A percentile compares a stretch with the other conserved stretches of the same genome.
Conservation (phyloP, 2,888 invertebrate species). For the Acrobasis consociella region DNA sequence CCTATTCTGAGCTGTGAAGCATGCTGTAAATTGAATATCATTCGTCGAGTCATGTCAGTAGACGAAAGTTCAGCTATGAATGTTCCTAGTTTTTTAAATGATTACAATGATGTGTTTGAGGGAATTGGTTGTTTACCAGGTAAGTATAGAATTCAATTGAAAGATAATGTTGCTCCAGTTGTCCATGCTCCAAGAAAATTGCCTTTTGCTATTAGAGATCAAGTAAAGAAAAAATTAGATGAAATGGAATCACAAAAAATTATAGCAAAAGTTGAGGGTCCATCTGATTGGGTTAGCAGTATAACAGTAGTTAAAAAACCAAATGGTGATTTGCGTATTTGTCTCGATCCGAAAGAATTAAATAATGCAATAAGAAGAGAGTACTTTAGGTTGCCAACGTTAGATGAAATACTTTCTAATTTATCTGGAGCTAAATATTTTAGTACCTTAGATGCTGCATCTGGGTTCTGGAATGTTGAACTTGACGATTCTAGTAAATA, state of each 20-base stretch:
- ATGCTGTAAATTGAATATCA: constrained; percentile 21
- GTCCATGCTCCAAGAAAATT: constrained; percentile 26
- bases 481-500: constrained; percentile 23
- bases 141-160: constrained; percentile 18
- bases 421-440: constrained; percentile 25
- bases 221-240: constrained; percentile 6
- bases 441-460: constrained; percentile 26
- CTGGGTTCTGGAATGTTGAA: constrained; percentile 25
- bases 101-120: background rate
- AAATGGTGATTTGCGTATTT: constrained; percentile 1
- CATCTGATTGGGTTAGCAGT: constrained; percentile 30
- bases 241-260: constrained; percentile 14
- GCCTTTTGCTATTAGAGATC: constrained; percentile 19
- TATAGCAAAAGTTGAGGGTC: constrained; percentile 31
- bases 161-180: constrained; percentile 17
- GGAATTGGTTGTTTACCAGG: background rate
- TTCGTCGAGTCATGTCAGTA: constrained; percentile 18
- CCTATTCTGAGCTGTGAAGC: constrained; percentile 21
- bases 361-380: constrained; percentile 28
- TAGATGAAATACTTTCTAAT: constrained; percentile 29
- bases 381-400: constrained; percentile 29
- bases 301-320: constrained; percentile 21
- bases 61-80: background rate
- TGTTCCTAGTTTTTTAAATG: background rate
- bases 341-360: constrained; percentile 27